Evolutionary conservation across 92 coral and sea anemone species (phyloP).

Genomic region (Epizoanthus scotinus): DNA sequence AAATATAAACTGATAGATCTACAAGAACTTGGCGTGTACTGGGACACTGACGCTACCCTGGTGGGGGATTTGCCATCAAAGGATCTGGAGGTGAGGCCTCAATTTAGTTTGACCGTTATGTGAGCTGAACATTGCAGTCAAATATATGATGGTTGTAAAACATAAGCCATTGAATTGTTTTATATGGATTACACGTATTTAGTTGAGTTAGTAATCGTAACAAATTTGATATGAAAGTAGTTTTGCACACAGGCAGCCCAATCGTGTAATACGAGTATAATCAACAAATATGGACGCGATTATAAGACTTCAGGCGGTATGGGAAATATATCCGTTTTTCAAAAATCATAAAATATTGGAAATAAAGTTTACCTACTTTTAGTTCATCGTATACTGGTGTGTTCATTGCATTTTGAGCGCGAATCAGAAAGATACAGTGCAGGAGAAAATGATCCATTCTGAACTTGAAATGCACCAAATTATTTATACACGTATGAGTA

Average conservation of each 20-base stretch:
- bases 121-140: neutral
- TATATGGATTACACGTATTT: neutral
- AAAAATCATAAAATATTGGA: too few relatives aligned
- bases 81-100: slow-evolving; percentile 73
- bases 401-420: too few relatives aligned
- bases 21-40: slow-evolving; percentile 87
- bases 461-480: too few relatives aligned
- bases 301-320: too few relatives aligned
- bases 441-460: too few relatives aligned
- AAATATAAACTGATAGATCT: slow-evolving; percentile 93
- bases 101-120: neutral
- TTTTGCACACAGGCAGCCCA: too few relatives aligned
- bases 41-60: slow-evolving; percentile 91
- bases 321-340: too few relatives aligned
- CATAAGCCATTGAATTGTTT: neutral
- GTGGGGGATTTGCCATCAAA: slow-evolving; percentile 95
- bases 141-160: neutral
- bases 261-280: too few relatives aligned
- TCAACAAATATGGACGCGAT: too few relatives aligned
- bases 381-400: too few relatives aligned
- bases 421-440: too few relatives aligned
- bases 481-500: neutral
- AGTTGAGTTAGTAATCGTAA: neutral
- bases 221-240: neutral
- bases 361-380: too few relatives aligned